Evolutionary conservation across 2,113 vertebrate species (phyloP).

Genomic region (Anser brachyrhynchus): DNA sequence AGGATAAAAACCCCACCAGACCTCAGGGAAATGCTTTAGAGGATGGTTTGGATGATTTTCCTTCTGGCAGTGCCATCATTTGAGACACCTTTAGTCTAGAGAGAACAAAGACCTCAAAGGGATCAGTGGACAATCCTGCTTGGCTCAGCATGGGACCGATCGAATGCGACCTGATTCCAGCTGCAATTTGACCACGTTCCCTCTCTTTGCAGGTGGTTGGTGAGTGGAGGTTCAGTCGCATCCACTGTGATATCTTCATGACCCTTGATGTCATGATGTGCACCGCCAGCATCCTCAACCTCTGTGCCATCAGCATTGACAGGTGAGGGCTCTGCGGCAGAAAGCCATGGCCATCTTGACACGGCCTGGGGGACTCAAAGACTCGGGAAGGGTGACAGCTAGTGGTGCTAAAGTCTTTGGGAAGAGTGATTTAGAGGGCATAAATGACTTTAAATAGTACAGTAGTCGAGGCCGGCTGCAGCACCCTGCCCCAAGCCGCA

Average conservation of each 20-base stretch:
- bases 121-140: neutral
- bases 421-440: neutral
- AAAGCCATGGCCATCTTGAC: neutral
- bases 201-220: slow-evolving; percentile 88
- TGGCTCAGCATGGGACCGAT: neutral
- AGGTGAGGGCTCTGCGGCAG: slow-evolving; percentile 80
- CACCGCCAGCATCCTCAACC: slow-evolving; percentile 97
- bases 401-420: neutral
- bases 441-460: neutral
- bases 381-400: neutral
- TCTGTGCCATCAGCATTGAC: slow-evolving; percentile 99
- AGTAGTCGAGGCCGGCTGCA: no score
- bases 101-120: neutral
- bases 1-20: neutral
- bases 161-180: neutral
- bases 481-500: no score
- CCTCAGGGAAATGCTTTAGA: no score
- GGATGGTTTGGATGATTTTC: neutral
- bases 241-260: slow-evolving; percentile 99
- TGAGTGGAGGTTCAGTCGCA: slow-evolving; percentile 96
- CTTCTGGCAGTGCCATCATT: neutral
- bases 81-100: neutral
- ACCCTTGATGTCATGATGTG: slow-evolving; percentile 99
- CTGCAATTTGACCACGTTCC: neutral
- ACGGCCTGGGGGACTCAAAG: neutral